A percentile compares a stretch with the other conserved stretches of the same genome.
These are phyloP conservation scores for Phyllotis vaccarum DNA, from an alignment of 2,797 vertebrate genomes.

Conservation along the genomic window DNA sequence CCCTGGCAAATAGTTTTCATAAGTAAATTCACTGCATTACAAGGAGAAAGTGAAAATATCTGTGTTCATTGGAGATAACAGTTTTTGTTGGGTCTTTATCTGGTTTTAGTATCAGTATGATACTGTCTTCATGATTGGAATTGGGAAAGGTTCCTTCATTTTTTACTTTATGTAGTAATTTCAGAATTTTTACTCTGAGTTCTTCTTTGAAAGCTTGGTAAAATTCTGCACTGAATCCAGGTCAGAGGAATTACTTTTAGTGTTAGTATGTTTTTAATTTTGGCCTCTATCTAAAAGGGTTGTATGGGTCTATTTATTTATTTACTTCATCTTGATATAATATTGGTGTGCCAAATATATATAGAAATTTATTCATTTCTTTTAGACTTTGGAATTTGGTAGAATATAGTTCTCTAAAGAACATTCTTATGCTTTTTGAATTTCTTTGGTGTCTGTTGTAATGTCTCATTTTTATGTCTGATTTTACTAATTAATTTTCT, in stretches of 20 bases:
- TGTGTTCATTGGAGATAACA: too few relatives aligned
- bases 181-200: not conserved
- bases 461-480: not conserved
- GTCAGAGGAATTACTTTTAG: not conserved
- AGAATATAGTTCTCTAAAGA: not conserved
- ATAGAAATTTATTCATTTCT: not conserved
- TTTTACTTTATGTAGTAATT: not conserved
- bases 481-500: not conserved
- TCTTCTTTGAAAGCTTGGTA: not conserved
- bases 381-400: not conserved
- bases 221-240: not conserved
- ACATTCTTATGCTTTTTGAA: not conserved
- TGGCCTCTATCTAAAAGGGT: not conserved
- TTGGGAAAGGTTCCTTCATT: not conserved
- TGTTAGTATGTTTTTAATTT: not conserved
- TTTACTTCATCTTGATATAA: not conserved
- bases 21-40: slow-evolving; percentile 38
- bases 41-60: not conserved
- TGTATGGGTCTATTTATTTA: not conserved
- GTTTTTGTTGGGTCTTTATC: not conserved
- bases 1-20: slow-evolving; percentile 43
- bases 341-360: not conserved
- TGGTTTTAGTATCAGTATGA: not conserved
- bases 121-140: not conserved
- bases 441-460: not conserved